Evolutionary conservation across 2,113 vertebrate species (phyloP).

Genomic region (Deroptyus accipitrinus): DNA sequence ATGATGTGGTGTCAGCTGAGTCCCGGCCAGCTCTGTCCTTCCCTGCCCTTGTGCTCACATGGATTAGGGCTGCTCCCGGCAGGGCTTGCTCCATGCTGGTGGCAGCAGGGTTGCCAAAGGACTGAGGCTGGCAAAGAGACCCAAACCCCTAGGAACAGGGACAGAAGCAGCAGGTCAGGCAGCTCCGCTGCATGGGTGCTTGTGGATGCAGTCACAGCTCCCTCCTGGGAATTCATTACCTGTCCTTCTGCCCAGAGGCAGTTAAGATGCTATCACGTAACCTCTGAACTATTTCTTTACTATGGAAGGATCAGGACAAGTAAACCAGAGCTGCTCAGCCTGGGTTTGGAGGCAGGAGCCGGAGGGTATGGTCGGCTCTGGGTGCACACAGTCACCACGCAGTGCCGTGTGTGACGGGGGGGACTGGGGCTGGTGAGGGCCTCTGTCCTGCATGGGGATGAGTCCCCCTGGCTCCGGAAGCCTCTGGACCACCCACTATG

Average conservation of each 20-base stretch:
- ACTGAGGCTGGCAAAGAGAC: not conserved
- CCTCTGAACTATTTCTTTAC: not conserved
- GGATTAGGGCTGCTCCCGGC: not conserved
- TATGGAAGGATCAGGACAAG: not conserved
- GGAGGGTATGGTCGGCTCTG: not conserved
- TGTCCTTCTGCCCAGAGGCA: not conserved
- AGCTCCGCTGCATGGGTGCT: not conserved
- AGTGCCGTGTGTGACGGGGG: rapidly evolving
- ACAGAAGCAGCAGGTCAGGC: not conserved
- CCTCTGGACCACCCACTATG: not conserved
- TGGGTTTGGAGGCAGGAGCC: not conserved
- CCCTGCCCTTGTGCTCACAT: not conserved
- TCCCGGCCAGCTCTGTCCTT: not conserved
- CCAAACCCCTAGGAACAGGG: not conserved
- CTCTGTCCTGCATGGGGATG: rapidly evolving
- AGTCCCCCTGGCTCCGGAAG: not conserved
- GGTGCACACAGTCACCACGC: rapidly evolving
- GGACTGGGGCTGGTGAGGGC: rapidly evolving
- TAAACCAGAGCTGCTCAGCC: not conserved
- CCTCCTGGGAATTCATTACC: not conserved
- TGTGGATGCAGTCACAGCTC: not conserved
- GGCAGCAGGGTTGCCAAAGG: not conserved
- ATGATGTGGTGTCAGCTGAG: not conserved
- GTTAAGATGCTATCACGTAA: not conserved
- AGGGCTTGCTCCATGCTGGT: not conserved